A percentile compares a stretch with the other conserved stretches of the same genome.
These are phyloP conservation scores for Microdon myrmicae DNA, from an alignment of 2,888 invertebrate genomes.

Conservation along the genomic window DNA sequence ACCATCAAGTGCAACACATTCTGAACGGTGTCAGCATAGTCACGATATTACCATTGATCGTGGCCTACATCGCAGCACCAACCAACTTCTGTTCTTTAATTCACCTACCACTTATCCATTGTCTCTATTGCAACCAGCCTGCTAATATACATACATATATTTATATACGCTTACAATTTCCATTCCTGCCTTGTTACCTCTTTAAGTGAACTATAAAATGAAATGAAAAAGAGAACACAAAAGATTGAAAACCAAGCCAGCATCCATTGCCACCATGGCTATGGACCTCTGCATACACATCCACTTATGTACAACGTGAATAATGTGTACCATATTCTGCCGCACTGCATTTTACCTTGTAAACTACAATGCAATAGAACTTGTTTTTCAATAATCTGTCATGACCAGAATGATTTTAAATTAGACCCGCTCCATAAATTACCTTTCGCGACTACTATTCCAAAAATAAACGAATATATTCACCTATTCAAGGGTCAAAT, in stretches of 20 bases:
- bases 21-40: constrained; percentile 39
- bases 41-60: constrained; percentile 46
- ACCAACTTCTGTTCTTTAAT: constrained; percentile 8
- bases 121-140: constrained; percentile 7
- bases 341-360: constrained; percentile 8
- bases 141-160: background rate
- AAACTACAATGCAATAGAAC: constrained; percentile 21
- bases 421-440: too few relatives aligned
- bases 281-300: background rate
- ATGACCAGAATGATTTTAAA: too few relatives aligned
- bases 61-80: constrained; percentile 29
- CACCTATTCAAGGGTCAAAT: too few relatives aligned
- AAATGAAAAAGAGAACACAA: constrained; percentile 12
- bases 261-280: constrained; percentile 1
- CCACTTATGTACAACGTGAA: background rate
- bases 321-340: background rate
- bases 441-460: too few relatives aligned
- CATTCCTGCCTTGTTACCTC: constrained; percentile 5
- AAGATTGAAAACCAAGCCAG: constrained; percentile 3
- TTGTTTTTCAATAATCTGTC: constrained; percentile 27
- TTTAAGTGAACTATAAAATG: background rate
- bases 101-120: constrained; percentile 22
- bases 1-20: constrained; percentile 42
- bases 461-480: too few relatives aligned
- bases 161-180: constrained; percentile 8